These are phyloP conservation scores for Talpa occidentalis DNA, from an alignment of 2,113 vertebrate genomes.

Conservation along the genomic window DNA sequence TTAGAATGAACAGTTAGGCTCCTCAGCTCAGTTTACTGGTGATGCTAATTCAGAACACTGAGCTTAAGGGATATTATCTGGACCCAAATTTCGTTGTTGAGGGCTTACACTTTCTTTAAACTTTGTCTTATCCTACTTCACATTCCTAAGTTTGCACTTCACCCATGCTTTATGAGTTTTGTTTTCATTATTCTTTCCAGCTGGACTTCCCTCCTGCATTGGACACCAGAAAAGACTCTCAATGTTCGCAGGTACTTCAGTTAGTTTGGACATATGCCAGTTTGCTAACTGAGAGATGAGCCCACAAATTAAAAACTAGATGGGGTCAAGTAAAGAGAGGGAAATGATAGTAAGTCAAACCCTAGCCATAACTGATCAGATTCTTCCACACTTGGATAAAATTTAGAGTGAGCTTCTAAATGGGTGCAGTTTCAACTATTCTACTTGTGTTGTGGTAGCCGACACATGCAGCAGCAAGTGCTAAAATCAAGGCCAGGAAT, in stretches of 20 bases:
- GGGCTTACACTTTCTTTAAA: not conserved
- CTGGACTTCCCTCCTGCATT: not conserved
- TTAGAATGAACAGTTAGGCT: not conserved
- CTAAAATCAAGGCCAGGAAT: not conserved
- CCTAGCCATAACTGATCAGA: not conserved
- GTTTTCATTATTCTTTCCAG: not conserved
- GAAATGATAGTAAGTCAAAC: not conserved
- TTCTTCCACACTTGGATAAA: not conserved
- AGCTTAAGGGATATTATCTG: not conserved
- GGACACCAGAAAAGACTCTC: not conserved
- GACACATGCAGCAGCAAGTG: not conserved
- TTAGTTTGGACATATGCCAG: not conserved
- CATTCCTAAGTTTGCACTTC: not conserved
- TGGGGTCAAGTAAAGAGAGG: not conserved
- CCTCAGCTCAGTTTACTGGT: not conserved
- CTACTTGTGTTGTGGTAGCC: not conserved
- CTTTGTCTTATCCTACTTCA: not conserved
- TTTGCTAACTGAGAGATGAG: not conserved
- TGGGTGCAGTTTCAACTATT: not conserved
- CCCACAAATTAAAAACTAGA: not conserved
- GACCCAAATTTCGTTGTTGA: not conserved
- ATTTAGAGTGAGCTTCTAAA: not conserved
- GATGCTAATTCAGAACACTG: not conserved
- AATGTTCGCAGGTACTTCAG: not conserved
- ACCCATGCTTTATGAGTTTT: not conserved